Base-by-base conservation (phyloP, 1,140 invertebrate species). In the Branchinecta lindahli region DNA sequence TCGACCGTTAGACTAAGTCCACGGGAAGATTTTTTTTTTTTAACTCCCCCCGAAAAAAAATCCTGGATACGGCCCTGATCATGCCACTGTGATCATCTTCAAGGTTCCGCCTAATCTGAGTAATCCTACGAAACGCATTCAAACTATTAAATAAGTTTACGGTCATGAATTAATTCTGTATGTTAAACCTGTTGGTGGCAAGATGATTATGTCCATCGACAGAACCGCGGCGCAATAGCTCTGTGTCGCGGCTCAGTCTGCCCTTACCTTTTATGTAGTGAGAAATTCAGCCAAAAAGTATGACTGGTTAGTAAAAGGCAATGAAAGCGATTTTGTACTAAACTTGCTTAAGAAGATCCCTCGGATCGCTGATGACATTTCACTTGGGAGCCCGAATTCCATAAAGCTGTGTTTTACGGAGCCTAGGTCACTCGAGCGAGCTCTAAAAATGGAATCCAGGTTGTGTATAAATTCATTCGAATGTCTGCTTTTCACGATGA, bases 181-280 rank as follows among this genome's bases (percentile, higher is more conserved):
- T 9, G 9, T 52, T 52, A 52, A 52, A 52, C 47, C 47, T 52
- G 9, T 52, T 52, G 47, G 47, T 52, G 47, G n/a, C 47, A 52
- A 52, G 47, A 52, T 52, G 47, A 52, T 52, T 52, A 52, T 52
- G 47, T 52, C 47, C 47, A 52, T 52, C n/a, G 47, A 52, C n/a
- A 52, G n/a, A 52, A 52, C 47, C 47, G 47, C 47, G 9, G 47
- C 47, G 9, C 47, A 9, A n/a, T 9, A 52, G 47, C n/a, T 9
- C 47, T 52, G 47, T 52, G 47, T 52, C 47, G 9, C 47, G 47
- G 47, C n/a, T n/a, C 47, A 52, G 47, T 52, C 47, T 52, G 47
- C n/a, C 47, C 47, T 52, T 9, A 9, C 47, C 47, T 52, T n/a
- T n/a, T 52, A 9, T 9, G n/a, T 52, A 9, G 47, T 52, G 47